phyloP scores from a whole-genome alignment of 1,140 invertebrate species.

The Globodera rostochiensis region DNA sequence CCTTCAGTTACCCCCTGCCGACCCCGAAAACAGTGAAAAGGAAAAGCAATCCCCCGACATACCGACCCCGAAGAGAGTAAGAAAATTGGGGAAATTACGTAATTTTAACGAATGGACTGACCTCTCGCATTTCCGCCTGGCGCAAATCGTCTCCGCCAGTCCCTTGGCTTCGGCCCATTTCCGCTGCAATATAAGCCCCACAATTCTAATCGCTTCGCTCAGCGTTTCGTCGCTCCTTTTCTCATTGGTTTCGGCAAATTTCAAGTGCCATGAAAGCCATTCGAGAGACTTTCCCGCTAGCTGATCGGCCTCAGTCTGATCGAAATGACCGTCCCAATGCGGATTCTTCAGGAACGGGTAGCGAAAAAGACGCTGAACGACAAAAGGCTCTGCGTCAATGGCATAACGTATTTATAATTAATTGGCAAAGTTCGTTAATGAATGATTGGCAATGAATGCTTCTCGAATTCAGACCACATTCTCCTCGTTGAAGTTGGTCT shows the following conservation, averaged over 20 bases:
- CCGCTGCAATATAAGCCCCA: slow-evolving; percentile 11
- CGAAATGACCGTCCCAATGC: slow-evolving; percentile 84
- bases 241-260: neutral
- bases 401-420: slow-evolving; percentile 1
- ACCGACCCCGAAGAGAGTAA: too few species aligned
- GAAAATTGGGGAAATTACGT: too few species aligned
- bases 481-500: slow-evolving; percentile 62
- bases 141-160: neutral
- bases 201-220: neutral
- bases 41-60: too few species aligned
- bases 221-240: neutral
- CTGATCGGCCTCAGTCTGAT: slow-evolving; percentile 74
- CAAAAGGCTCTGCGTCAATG: too few species aligned
- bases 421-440: too few species aligned
- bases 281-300: slow-evolving; percentile 79
- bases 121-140: neutral
- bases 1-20: too few species aligned
- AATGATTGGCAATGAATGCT: neutral
- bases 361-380: slow-evolving; percentile 73
- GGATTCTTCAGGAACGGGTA: slow-evolving; percentile 79
- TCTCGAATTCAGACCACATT: slow-evolving; percentile 52
- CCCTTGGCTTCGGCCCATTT: slow-evolving; percentile 14
- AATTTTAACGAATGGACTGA: neutral
- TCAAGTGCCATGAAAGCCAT: slow-evolving; percentile 61
- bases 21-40: too few species aligned